Base-by-base conservation (phyloP, 1,140 invertebrate genomes). In the Drosophila sulfurigaster region DNA sequence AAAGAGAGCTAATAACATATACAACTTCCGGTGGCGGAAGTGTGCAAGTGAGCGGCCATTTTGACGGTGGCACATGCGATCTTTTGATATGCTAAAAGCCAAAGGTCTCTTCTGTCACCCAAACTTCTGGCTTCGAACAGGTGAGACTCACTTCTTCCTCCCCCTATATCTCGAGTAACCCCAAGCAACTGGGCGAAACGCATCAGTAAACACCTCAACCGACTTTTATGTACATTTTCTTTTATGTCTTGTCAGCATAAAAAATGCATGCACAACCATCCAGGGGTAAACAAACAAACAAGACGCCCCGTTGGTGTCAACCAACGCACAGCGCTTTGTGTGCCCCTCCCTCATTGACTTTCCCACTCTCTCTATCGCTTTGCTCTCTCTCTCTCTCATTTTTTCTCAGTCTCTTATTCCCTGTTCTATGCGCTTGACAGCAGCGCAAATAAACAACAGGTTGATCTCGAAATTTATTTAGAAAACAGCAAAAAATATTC, bases 181-280 rank as follows among this genome's bases (percentile, higher is more conserved):
- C 48, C 32, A 69, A 72, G 76, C 72, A 87, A 65, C 68, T 70
- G 65, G 72, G 79, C 83, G 69, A 67, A 87, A 88, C 65, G 79
- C 82, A 78, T 86, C 82, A 73, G 82, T 77, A 86, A 86, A 86
- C 82, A 87, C 83, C 79, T 87, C 78, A 65, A 73, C 73, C 79
- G 82, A 79, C 82, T 87, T 87, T 86, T 86, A 86, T 86, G 72
- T 87, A 77, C 74, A 78, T 82, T 79, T 74, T 75, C 82, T 81
- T 85, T 86, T 86, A 85, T 85, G 82, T 85, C 65, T 80, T 86
- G 78, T 85, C 82, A 85, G 82, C 78, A 77, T 85, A 85, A 86
- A 82, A 85, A 85, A 86, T 86, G 82, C 82, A 85, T 78, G 70
- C 76, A 82, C 78, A 79, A 71, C 80, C 80, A 66, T 52, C 78